Evolutionary conservation across 2,797 vertebrate genomes (phyloP), one percentile per base, ranked within the genome.

Genomic region (Acanthurus leucopareius): DNA sequence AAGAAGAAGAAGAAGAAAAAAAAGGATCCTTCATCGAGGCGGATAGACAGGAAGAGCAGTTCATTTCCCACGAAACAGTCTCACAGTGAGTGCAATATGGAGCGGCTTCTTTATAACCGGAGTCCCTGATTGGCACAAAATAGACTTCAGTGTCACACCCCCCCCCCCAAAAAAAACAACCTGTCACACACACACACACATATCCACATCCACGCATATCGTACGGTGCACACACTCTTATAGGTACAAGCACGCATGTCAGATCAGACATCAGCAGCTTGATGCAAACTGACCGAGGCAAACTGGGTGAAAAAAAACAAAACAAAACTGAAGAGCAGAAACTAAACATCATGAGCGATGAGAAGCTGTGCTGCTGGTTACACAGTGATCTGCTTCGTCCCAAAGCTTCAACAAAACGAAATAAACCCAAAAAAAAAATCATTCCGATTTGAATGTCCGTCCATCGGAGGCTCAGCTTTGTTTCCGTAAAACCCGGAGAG

Each of bases 101-200:
- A 88, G 83, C 83, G 86, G 83, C 82, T 92, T 90, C 87, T 83
- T 89, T 60, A 78, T 22, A 82, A 82, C 80, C 79, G 59, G 86
- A 92, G 91, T 93, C 91, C 91, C 83, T 81, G 83, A 89, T 89
- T 94, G 94, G 92, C 92, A 94, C 92, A 76, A 79, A 84, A 85
- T 53, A 86, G 70, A 89, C 81, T 75, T 82, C 64, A 82, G 63
- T 52, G 61, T 83, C 76, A 47, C 77, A 35, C 83, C 54, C 61
- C 82, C 28, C 28, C 25, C 25, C 3, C 25, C 2, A 25, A 32
- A 32, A 45, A 19, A 80, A 28, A 25, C 64, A 59, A 28, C 67
- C 19, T 56, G 69, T 70, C 17, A 10, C 51, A n/a, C 71, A 76
- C 60, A 47, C 28, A 32, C 28, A 25, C 25, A 25, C n/a, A n/a